Conservation (phyloP, 2,888 invertebrate genomes). For the Diarsia rubi region DNA sequence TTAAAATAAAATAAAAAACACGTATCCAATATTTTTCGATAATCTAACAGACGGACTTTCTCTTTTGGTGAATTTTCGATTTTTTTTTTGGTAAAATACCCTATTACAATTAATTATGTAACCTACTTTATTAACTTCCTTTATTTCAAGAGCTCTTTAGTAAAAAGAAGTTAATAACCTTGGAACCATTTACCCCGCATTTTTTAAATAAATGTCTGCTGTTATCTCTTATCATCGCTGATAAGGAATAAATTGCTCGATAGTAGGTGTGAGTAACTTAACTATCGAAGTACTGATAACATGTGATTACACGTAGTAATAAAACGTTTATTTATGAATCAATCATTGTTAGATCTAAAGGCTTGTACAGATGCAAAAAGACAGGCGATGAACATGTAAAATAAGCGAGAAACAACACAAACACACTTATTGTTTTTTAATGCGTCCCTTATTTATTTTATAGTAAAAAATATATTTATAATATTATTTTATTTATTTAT, state of each 20-base stretch:
- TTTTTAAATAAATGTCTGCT: conserved; percentile 15
- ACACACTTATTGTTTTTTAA: too few species aligned
- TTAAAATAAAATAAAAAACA: too few species aligned
- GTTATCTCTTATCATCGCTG: conserved; percentile 37
- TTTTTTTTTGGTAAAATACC: too few species aligned
- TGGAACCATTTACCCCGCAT: neutral
- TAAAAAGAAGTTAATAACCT: conserved; percentile 17
- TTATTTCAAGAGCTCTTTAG: conserved; percentile 19
- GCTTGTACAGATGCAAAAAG: neutral
- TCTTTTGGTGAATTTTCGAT: too few species aligned
- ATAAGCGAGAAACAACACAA: too few species aligned
- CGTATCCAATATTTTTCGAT: too few species aligned
- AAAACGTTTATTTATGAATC: conserved; percentile 38
- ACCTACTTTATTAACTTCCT: conserved; percentile 16
- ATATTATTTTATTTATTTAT: too few species aligned
- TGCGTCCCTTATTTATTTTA: too few species aligned
- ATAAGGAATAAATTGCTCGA: conserved; percentile 39
- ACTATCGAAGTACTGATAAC: conserved; percentile 39
- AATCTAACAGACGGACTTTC: too few species aligned
- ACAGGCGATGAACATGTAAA: neutral
- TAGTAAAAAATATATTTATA: too few species aligned
- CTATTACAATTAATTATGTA: conserved; percentile 18
- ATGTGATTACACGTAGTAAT: conserved; percentile 32
- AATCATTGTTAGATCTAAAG: conserved; percentile 39
- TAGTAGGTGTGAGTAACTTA: conserved; percentile 17